A percentile compares a stretch with the other conserved stretches of the same genome.
Conservation (phyloP, 2,888 invertebrate species). For the Pyralis farinalis region DNA sequence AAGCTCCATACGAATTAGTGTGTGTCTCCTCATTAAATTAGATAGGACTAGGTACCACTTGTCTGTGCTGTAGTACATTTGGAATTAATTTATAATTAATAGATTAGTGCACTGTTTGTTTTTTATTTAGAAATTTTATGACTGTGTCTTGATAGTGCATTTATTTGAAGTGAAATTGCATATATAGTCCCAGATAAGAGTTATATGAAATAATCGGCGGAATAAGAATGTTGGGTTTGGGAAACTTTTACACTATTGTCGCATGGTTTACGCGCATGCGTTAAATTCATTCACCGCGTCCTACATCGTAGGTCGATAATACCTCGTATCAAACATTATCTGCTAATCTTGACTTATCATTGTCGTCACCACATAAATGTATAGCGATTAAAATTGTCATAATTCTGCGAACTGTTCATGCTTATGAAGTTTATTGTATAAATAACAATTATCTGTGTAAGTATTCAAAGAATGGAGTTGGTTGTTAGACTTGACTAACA, state of each 20-base stretch:
- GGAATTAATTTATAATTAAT: no score
- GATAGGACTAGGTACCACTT: not conserved
- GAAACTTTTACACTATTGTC: conserved; percentile 15
- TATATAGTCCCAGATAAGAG: no score
- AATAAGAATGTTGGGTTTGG: not conserved
- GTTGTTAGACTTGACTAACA: no score
- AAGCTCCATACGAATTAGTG: not conserved
- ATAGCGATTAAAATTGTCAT: not conserved
- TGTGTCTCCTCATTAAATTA: no score
- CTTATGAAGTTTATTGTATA: no score
- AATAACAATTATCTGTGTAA: no score
- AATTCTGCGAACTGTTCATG: no score
- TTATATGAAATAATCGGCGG: no score
- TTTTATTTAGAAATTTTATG: not conserved
- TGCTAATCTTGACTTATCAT: not conserved
- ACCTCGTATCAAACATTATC: conserved; percentile 11
- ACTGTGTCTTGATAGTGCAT: not conserved
- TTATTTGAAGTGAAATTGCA: not conserved
- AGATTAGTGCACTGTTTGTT: no score
- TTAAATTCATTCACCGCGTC: conserved; percentile 47
- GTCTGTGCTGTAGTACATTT: not conserved
- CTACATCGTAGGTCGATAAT: conserved; percentile 40
- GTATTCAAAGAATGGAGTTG: no score
- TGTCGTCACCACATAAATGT: not conserved
- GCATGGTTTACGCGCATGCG: conserved; percentile 43